A percentile compares a stretch with the other conserved stretches of the same genome.
These are phyloP conservation scores for Poecilia velifera DNA, from an alignment of 2,797 vertebrate species.

Conservation along the genomic window DNA sequence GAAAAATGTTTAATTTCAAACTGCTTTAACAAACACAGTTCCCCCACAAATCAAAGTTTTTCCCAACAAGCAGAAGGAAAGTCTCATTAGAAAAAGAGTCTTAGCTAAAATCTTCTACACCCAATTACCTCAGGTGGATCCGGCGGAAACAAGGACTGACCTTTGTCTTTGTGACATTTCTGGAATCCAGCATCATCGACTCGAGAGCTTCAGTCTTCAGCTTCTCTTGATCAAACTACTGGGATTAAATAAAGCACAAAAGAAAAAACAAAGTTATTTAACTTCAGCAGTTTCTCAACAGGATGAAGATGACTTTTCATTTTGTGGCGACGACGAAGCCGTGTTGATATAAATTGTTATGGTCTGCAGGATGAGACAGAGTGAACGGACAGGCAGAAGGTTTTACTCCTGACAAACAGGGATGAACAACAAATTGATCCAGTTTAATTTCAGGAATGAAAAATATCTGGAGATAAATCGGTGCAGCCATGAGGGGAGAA, in stretches of 20 bases:
- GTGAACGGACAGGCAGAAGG: conserved; percentile 6
- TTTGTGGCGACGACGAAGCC: neutral
- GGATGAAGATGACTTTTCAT: neutral
- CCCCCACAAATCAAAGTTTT: neutral
- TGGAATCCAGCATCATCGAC: conserved; percentile 25
- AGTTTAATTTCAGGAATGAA: conserved; percentile 48
- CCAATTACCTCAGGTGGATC: conserved; percentile 41
- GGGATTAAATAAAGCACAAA: no score
- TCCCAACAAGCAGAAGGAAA: neutral
- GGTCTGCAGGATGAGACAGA: conserved; percentile 17
- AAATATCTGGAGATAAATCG: conserved; percentile 18
- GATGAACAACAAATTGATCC: conserved; percentile 59
- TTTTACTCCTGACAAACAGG: conserved; percentile 34
- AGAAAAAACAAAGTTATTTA: neutral
- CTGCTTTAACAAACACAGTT: neutral
- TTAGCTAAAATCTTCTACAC: conserved; percentile 43
- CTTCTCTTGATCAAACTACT: neutral
- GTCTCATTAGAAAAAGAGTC: conserved; percentile 45
- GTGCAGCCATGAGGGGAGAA: conserved; percentile 15
- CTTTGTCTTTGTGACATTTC: conserved; percentile 32
- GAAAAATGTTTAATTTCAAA: neutral
- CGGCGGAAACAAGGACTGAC: conserved; percentile 39
- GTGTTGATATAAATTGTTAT: conserved; percentile 24
- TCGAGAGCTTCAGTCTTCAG: neutral
- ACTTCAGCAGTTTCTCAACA: neutral